Base-by-base conservation (phyloP, 2,888 invertebrate genomes). In the Drosophila flavopinicola region DNA sequence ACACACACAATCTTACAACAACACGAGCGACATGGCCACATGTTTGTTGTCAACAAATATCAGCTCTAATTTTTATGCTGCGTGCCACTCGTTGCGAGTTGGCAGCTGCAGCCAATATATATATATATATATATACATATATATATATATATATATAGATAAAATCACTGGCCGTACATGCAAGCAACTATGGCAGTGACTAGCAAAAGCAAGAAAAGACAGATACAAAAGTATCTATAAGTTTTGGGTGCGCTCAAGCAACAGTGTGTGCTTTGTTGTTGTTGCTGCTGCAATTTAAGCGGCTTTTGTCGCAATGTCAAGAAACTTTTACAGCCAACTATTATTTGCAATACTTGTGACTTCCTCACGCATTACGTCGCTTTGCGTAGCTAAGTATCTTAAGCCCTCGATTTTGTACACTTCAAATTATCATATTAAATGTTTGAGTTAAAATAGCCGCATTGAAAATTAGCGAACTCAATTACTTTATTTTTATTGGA, bases 281-380 rank as follows among this genome's bases (percentile, higher is more conserved):
- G 23, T 30, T 13, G 9, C 23, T 27, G 35, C 25, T 54, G 70
- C 39, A 20, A 53, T 17, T n/a, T 13, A 20, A 57, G 65, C 53
- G 48, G 78, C 54, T 75, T 85, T 85, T 88, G 89, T 88, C 86
- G 88, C 88, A 89, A 82, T 78, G 86, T 88, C 88, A 89, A 85
- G 77, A 87, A 84, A 88, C 84, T 86, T 75, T 78, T 59, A 44
- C 30, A 33, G 57, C 37, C 45, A 38, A 15, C 29, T 37, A 71
- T 64, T 37, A 38, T 32, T 47, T n/a, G 13, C 15, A 70, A 32
- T 37, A 20, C 9, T 11, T 33, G n/a, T 9, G 10, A 17, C 13
- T n/a, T 6, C n/a, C 2, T 3, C 5, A 27, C 15, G 5, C 35
- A 20, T 20, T n/a, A n/a, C n/a, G n/a, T n/a, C n/a, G n/a, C n/a